Evolutionary conservation across 2,888 invertebrate genomes (phyloP).

Genomic region (Drosophila parthenogenetica): DNA sequence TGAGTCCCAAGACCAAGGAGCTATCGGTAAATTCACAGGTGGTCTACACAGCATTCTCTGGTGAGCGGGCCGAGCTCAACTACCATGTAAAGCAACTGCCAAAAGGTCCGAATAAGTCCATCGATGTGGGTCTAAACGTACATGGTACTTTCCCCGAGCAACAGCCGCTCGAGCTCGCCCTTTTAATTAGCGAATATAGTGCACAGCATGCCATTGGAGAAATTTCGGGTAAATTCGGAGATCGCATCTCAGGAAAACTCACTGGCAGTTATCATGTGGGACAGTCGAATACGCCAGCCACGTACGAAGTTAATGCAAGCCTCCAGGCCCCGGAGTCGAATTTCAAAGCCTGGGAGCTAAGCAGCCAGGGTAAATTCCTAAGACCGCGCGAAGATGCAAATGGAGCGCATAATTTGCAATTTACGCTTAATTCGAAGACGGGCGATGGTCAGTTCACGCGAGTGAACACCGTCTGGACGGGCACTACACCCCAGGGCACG

Average conservation of each 20-base stretch:
- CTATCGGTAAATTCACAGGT: constrained; percentile 84
- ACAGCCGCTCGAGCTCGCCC: constrained; percentile 75
- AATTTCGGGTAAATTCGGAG: constrained; percentile 86
- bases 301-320: constrained; percentile 85
- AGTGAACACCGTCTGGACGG: constrained; percentile 66
- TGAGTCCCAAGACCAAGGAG: constrained; percentile 84
- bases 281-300: constrained; percentile 84
- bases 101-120: constrained; percentile 76
- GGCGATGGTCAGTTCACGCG: constrained; percentile 68
- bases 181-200: constrained; percentile 78
- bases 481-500: constrained; percentile 68
- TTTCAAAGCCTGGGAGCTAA: constrained; percentile 84
- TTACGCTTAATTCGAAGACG: constrained; percentile 58
- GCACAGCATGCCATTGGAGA: constrained; percentile 82
- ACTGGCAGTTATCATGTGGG: constrained; percentile 85
- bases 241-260: constrained; percentile 83
- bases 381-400: constrained; percentile 66
- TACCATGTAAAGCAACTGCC: constrained; percentile 83
- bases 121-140: constrained; percentile 50
- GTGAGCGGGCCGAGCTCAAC: constrained; percentile 85
- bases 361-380: constrained; percentile 82
- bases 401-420: constrained; percentile 61
- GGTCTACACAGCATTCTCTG: constrained; percentile 85
- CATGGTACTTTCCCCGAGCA: constrained; percentile 82
- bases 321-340: constrained; percentile 87